A percentile compares a stretch with the other conserved stretches of the same genome.
Conservation (phyloP, 2,888 invertebrate genomes). For the Drosophila conformis region DNA sequence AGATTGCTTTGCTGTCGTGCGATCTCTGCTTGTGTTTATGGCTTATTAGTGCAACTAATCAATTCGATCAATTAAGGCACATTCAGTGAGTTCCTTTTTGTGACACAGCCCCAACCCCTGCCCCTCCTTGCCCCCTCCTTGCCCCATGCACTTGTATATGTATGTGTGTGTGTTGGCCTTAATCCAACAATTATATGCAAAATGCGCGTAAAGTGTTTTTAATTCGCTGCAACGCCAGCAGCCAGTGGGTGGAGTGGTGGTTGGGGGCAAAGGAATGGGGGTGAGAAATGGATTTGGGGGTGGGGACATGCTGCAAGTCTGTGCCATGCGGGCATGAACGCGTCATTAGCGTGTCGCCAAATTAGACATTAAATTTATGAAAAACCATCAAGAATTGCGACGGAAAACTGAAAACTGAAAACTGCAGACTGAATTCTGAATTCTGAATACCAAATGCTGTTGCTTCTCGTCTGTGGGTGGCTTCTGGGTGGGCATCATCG, state of each 20-base stretch:
- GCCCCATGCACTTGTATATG: background rate
- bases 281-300: background rate
- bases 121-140: background rate
- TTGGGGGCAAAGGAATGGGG: background rate
- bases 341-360: slow-evolving; percentile 60
- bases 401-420: background rate
- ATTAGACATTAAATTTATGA: slow-evolving; percentile 62
- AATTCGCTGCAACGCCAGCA: slow-evolving; percentile 57
- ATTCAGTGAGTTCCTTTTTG: slow-evolving; percentile 47
- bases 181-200: slow-evolving; percentile 72
- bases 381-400: slow-evolving; percentile 52
- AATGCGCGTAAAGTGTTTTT: slow-evolving; percentile 71
- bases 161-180: slow-evolving; percentile 48
- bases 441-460: background rate
- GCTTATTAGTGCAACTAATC: slow-evolving; percentile 49
- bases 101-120: background rate
- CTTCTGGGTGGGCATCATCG: slow-evolving; percentile 36
- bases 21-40: background rate
- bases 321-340: slow-evolving; percentile 51
- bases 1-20: background rate
- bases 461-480: background rate
- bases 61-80: slow-evolving; percentile 58
- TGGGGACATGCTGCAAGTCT: background rate
- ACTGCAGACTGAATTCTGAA: background rate
- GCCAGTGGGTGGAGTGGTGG: background rate